Evolutionary conservation across 2,797 vertebrate species (phyloP), one percentile per base, ranked within the genome.

Genomic region (Spatula clypeata): DNA sequence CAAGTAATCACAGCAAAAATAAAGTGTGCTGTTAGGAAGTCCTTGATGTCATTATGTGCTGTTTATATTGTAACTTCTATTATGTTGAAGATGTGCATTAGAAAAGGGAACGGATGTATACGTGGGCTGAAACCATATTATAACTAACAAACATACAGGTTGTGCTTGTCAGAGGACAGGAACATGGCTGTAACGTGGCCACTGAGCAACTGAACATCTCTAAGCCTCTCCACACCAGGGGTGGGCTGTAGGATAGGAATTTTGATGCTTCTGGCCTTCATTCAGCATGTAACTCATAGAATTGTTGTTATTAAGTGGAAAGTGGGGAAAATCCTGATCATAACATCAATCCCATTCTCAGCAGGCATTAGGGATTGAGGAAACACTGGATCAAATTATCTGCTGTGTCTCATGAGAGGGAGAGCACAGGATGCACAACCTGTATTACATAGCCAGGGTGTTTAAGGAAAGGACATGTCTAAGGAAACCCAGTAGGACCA

Each of bases 201-300:
- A 11, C 26, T 16, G 0, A 40, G 20, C 29, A 45, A 7, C 1
- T 66, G 73, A 55, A 11, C 9, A 13, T 23, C 36, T 29, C 21
- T 16, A 27, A 90, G 16, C 2, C 15, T 53, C 49, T 32, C 20
- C 23, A 13, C 0, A 0, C 19, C 71, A 58, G 42, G 17, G 2
- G 3, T 55, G 45, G 47, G 29, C 40, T 26, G 7, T 7, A 49
- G 69, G 24, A 21, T 36, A 32, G 17, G 31, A 69, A 49, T 23
- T 40, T 53, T 45, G 62, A 23, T 0, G 0, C n/a, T 45, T 79
- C 38, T 11, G 4, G 2, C 23, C 31, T 60, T 67, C 0, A 0
- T 38, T 75, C 49, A 31, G 31, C 29, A 32, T 2, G 16, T 15
- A 62, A 58, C 18, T 81, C 32, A 17, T 0, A 29, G 49, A 81